phyloP scores from a whole-genome alignment of 1,140 invertebrate species.

The Tetramorium parvispinum region DNA sequence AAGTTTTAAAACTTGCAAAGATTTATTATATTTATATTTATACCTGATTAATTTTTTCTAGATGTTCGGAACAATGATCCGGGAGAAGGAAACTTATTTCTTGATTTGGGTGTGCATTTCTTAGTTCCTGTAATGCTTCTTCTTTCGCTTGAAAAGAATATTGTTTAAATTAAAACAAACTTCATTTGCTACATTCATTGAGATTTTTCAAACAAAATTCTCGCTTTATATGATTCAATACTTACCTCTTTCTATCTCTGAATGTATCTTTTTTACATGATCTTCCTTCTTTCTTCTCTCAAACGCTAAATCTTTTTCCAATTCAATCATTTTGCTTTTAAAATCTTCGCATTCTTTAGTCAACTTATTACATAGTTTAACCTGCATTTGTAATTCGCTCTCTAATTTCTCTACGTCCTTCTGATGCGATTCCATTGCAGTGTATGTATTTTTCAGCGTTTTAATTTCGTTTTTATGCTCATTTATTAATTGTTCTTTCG shows the following conservation, averaged over 20 bases:
- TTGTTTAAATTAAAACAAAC: constrained; percentile 27
- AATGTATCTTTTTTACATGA: constrained; percentile 78
- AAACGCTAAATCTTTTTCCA: constrained; percentile 79
- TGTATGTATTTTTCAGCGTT: constrained; percentile 78
- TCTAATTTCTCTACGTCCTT: constrained; percentile 75
- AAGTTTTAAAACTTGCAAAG: neutral
- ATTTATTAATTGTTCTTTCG: constrained; percentile 79
- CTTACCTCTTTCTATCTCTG: constrained; percentile 81
- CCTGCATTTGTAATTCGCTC: constrained; percentile 76
- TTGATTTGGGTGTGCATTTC: constrained; percentile 80
- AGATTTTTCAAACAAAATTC: neutral
- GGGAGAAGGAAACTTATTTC: constrained; percentile 79
- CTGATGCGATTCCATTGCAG: constrained; percentile 72
- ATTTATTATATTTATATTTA: constrained; percentile 8
- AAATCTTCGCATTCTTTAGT: constrained; percentile 77
- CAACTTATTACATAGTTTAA: constrained; percentile 75
- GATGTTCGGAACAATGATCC: constrained; percentile 82
- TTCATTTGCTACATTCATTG: neutral
- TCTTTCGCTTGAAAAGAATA: constrained; percentile 78
- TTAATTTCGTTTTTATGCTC: constrained; percentile 81
- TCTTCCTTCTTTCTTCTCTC: constrained; percentile 79
- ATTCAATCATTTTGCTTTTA: constrained; percentile 78
- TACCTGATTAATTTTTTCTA: constrained; percentile 82
- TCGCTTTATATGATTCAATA: constrained; percentile 24
- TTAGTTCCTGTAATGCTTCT: constrained; percentile 80